Evolutionary conservation across 2,113 vertebrate genomes (phyloP).

Genomic region (Daubentonia madagascariensis): DNA sequence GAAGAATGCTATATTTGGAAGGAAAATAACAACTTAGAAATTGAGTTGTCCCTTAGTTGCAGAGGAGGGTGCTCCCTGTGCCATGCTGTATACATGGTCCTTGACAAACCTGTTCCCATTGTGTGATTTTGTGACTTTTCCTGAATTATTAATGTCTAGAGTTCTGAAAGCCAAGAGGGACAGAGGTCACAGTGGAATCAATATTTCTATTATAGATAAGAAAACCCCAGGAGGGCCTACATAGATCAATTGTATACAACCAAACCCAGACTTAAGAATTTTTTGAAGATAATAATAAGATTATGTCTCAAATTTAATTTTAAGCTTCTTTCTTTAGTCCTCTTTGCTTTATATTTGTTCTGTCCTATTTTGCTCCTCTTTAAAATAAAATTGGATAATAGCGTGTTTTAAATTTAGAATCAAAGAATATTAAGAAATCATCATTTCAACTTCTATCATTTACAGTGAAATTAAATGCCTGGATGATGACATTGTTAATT

Average conservation of each 20-base stretch:
- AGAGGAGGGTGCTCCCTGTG: neutral
- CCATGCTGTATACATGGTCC: neutral
- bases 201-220: slow-evolving; percentile 51
- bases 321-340: neutral
- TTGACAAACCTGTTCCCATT: neutral
- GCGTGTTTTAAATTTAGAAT: neutral
- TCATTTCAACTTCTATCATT: neutral
- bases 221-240: neutral
- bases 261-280: neutral
- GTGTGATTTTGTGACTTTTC: neutral
- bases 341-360: neutral
- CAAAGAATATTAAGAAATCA: neutral
- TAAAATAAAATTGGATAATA: slow-evolving; percentile 12
- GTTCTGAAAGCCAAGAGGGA: neutral
- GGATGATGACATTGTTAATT: neutral
- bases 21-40: neutral
- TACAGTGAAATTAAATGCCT: neutral
- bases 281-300: neutral
- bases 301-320: slow-evolving; percentile 14
- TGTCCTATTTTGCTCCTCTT: neutral
- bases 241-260: neutral
- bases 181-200: neutral
- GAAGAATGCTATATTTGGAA: neutral
- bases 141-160: neutral
- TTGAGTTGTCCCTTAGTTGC: neutral